Conservation (phyloP, 2,888 invertebrate species). For the Tolmerus cingulatus region DNA sequence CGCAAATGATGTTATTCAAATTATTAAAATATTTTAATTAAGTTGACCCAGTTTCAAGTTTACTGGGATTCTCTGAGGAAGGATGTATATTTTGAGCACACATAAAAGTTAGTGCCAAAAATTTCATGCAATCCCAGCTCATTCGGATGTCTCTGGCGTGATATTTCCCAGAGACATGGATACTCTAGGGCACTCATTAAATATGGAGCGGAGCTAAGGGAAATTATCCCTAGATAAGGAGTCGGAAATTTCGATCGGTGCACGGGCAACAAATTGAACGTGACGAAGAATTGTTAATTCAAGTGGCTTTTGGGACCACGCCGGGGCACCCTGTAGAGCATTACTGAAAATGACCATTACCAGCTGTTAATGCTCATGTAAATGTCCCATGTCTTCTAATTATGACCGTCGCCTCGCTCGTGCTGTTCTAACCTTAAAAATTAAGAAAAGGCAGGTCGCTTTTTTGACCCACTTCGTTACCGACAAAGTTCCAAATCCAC, state of each 20-base stretch:
- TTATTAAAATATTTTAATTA: constrained; percentile 40
- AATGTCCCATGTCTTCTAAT: neutral
- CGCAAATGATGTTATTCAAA: constrained; percentile 24
- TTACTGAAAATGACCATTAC: constrained; percentile 19
- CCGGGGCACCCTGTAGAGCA: neutral
- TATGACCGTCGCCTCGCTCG: neutral
- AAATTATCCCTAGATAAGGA: constrained; percentile 25
- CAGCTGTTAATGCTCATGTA: neutral
- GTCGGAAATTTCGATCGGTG: neutral
- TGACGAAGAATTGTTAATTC: constrained; percentile 3
- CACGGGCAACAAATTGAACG: constrained; percentile 4
- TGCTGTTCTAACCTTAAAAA: neutral
- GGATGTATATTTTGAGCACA: constrained; percentile 20
- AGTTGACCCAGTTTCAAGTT: constrained; percentile 25
- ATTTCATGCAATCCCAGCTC: constrained; percentile 17
- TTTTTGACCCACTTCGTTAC: neutral
- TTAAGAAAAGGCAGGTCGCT: neutral
- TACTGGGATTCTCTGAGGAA: neutral
- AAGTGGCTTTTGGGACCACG: neutral
- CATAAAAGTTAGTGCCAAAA: constrained; percentile 37
- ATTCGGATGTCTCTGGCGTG: neutral
- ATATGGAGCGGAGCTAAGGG: constrained; percentile 5
- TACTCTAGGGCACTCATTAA: constrained; percentile 18
- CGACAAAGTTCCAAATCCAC: neutral
- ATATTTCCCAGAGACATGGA: neutral